These are phyloP conservation scores for Vanacampus margaritifer DNA, from an alignment of 2,113 vertebrate species.

Conservation along the genomic window DNA sequence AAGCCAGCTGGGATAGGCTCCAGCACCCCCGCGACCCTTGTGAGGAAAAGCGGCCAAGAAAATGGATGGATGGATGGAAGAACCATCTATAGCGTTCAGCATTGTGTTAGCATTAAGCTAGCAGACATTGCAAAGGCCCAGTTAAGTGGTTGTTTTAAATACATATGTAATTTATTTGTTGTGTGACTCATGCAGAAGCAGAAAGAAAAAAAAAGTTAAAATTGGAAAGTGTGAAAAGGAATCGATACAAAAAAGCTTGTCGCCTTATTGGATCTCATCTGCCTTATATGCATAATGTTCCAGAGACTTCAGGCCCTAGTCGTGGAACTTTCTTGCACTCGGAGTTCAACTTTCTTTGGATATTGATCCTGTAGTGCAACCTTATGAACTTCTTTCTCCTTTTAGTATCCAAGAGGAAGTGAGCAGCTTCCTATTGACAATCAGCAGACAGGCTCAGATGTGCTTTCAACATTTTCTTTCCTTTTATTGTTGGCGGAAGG, in stretches of 20 bases:
- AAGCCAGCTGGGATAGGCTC: too few species aligned
- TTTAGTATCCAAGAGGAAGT: neutral
- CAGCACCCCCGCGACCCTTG: too few species aligned
- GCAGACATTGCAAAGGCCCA: neutral
- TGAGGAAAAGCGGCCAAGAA: too few species aligned
- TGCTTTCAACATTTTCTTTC: constrained; percentile 54
- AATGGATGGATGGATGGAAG: too few species aligned
- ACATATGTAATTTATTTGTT: neutral
- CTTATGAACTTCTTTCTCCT: neutral
- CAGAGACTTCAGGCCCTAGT: neutral
- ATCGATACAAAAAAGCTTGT: neutral
- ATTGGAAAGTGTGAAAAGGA: neutral
- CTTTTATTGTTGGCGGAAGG: constrained; percentile 70
- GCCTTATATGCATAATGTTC: neutral
- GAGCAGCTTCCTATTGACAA: neutral
- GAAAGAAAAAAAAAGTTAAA: neutral
- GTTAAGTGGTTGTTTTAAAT: neutral
- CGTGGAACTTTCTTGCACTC: neutral
- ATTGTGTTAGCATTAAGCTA: neutral
- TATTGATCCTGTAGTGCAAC: neutral
- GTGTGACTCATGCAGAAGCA: neutral
- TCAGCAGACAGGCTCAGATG: neutral
- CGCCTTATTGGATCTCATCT: neutral
- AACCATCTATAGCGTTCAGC: neutral
- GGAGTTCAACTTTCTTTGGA: neutral